Evolutionary conservation across 2,797 vertebrate genomes (phyloP), one percentile per base, ranked within the genome.

Genomic region (Aldrovandia affinis): DNA sequence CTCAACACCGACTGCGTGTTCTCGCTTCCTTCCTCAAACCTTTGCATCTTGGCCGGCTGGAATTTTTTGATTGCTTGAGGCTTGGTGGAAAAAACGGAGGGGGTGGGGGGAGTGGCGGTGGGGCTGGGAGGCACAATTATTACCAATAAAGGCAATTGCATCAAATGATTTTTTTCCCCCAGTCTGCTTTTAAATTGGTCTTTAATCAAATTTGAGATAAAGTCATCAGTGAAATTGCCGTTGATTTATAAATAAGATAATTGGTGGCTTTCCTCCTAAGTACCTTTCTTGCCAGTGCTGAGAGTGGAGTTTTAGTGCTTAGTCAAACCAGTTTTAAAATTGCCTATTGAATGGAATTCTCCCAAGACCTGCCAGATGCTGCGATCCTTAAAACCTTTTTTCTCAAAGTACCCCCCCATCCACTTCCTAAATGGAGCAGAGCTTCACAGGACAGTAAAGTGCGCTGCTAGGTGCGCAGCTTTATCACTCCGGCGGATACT

Each of bases 161-260:
- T 97, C 90, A 94, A 91, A 96, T 96, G 94, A 94, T 93, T 95
- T 95, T 87, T 87, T 77, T 84, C 70, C 82, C 44, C 44, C n/a
- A 3, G 82, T 93, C 93, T 90, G 91, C 93, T 96, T 95, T 90
- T 90, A 96, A 92, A 96, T 93, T 95, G 96, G 93, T 94, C 89
- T 96, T 96, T 96, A 96, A 97, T 97, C 96, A 97, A 95, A 96
- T 97, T 96, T 94, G 92, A 96, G 95, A 96, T 96, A 94, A 96
- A 96, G 94, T 97, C 97, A 96, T 97, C 96, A 97, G 96, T 95
- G 95, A 95, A 97, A 97, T 97, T 96, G 94, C 96, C 91, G 96
- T 96, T 97, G 97, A 98, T 98, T 97, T 97, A 97, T 97, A 98
- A 98, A 98, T 97, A 96, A 96, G 96, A 96, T 98, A 97, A 98